Base-by-base conservation (phyloP, 30 jellyfish, hydroid and myxozoan genomes). In the Aurelia sp. region DNA sequence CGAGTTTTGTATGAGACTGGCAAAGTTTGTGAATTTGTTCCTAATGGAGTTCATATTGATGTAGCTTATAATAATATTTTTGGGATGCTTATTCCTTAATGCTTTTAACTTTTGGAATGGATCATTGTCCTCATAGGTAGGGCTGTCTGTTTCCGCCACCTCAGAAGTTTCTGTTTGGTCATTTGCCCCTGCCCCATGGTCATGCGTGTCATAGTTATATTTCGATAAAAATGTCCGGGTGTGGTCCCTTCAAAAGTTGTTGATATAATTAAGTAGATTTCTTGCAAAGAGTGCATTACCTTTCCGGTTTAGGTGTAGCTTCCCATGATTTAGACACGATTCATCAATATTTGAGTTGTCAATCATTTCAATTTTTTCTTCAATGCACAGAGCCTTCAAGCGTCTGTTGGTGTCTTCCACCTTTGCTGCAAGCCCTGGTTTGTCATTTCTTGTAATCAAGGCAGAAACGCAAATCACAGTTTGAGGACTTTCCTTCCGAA, bases 401-500 rank as follows among this genome's bases (percentile, higher is more conserved):
- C 33, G 33, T 27, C 33, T 27, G 33, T 27, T 27, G 33, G 33
- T 27, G 33, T 27, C 33, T 27, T 27, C 33, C 1, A 27, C 33
- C 33, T 27, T 27, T 27, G 17, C 73, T 10, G 23, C 86, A 18
- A 74, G 72, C 7, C 86, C 74, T 53, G 74, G 74, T 58, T 74
- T 74, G 74, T 74, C 86, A 74, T 58, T 17, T 74, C 86, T 74
- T 74, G 86, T 31, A 52, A 74, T 74, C 11, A 74, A 51, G 9
- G 86, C 60, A 17, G 74, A 74, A 17, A 74, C 74, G 27, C 33
- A 27, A 27, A 27, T 27, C 33, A 27, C 33, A 27, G 33, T 27
- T 27, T 27, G 33, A 27, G 33, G 74, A 58, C 51, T 50, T 22
- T 74, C 86, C 86, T 74, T 58, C 31, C 60, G 57, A 51, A 74